Conservation (phyloP, 1,140 invertebrate genomes). For the Oryctes rhinoceros region DNA sequence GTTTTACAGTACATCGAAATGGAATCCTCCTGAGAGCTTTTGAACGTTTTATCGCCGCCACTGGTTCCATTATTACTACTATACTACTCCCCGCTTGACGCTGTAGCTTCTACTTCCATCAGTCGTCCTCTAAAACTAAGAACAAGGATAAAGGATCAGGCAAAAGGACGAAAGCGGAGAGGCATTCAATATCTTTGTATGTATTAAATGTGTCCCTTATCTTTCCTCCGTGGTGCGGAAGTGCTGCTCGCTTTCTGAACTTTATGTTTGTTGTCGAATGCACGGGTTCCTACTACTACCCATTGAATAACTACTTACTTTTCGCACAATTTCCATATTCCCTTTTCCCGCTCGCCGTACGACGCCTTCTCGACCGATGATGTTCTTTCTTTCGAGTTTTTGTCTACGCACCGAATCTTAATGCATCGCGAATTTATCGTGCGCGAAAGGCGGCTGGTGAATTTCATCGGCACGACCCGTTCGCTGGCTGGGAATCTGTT, state of each 20-base stretch:
- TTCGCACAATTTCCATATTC: constrained; percentile 29
- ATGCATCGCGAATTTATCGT: constrained; percentile 27
- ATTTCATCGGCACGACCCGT: not conserved
- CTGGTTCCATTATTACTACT: not conserved
- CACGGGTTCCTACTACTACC: constrained; percentile 17
- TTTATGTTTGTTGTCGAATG: constrained; percentile 35
- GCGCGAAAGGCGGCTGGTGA: constrained; percentile 10
- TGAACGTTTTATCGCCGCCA: not conserved
- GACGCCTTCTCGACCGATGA: not conserved
- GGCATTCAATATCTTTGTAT: constrained; percentile 32
- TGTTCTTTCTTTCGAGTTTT: constrained; percentile 17
- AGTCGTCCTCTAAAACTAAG: not conserved
- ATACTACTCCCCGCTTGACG: not conserved
- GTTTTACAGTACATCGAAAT: not conserved
- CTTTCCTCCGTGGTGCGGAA: not conserved
- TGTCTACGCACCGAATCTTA: constrained; percentile 35
- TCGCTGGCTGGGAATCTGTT: constrained; percentile 1
- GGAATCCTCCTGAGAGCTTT: no score
- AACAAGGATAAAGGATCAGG: constrained; percentile 33
- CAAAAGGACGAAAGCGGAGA: not conserved
- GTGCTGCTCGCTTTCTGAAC: constrained; percentile 25
- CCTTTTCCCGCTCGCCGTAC: not conserved
- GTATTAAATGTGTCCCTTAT: constrained; percentile 36
- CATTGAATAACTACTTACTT: constrained; percentile 34
- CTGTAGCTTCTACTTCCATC: not conserved